Evolutionary conservation across 2,888 invertebrate species (phyloP), one percentile per base, ranked within the genome.

Genomic region (Spicauda simplicius): DNA sequence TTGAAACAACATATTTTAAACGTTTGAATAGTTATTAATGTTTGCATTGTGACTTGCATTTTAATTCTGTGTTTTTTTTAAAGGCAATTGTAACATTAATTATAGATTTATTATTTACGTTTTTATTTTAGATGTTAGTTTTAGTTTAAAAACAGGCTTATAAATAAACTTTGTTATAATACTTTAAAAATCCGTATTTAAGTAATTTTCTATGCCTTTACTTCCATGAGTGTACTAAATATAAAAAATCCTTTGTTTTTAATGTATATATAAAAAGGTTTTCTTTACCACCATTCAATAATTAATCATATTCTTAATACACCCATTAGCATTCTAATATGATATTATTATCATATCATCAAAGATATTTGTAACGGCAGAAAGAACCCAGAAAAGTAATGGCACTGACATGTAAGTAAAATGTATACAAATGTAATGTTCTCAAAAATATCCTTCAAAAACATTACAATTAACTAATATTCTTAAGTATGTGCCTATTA

Each of bases 81-180:
- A 45, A 45, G 6, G n/a, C 14, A 45, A n/a, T 45, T 45, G 45
- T 45, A 45, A n/a, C 14, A 45, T 45, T 45, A 45, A 45, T 45
- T n/a, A 45, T 45, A 45, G 45, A 45, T 45, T 45, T 45, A 45
- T 45, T 54, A 19, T 25, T 30, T 54, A 20, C 10, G 20, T 54
- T 54, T 53, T 53, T 54, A 54, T 30, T 14, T 30, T 54, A 54
- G 14, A 54, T 54, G 12, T 54, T 54, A 54, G 25, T 30, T 54
- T 54, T 30, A 16, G 30, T 45, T 45, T 6, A 45, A 45, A 45
- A 45, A 45, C 45, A 45, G 45, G 45, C 45, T 45, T 45, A 45
- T 45, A 45, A 45, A 45, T 45, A 45, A 45, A 45, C 45, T n/a
- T 45, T 45, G 16, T 45, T n/a, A 45, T n/a, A 5, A n/a, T 45